Evolutionary conservation across 2,888 invertebrate species (phyloP), one percentile per base, ranked within the genome.

Genomic region (Aplocera efformata): DNA sequence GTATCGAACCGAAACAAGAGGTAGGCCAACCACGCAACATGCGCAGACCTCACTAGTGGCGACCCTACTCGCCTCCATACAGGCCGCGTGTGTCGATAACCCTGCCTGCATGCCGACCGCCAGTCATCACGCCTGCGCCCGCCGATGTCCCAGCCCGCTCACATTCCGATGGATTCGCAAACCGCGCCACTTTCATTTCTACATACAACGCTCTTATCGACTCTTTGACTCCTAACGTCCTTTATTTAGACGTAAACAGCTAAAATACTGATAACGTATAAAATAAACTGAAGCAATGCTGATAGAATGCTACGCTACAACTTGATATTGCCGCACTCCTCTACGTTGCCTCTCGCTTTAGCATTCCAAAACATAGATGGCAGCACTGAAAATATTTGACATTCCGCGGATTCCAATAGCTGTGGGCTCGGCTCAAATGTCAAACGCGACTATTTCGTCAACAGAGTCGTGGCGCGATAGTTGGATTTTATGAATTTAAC

Each of bases 401-500:
- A 91, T 91, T 90, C 91, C 90, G 64, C 65, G 78, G 88, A 91
- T 91, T 89, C 91, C 91, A 69, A 81, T 77, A 82, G 89, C 88
- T 84, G 90, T 90, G 90, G 91, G 91, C 91, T 90, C 90, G 91
- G 91, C 91, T 90, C 90, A 91, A 91, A 91, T 91, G 91, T 91
- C 91, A 91, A 91, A 91, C 90, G 90, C 80, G 78, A 85, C 84
- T 88, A 89, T 88, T 88, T 88, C 88, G 84, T 89, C 88, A 88
- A 88, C 86, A 88, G 86, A 82, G 75, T 74, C 80, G 83, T 80
- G 80, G 83, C 83, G 86, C 81, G 85, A 72, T 81, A 86, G 86
- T 82, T 85, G 88, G 78, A 76, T 83, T 84, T 84, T 79, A 79
- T 79, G 67, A 83, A 85, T 41, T 79, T 83, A 84, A 81, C 69